Evolutionary conservation across 2,113 vertebrate species (phyloP), one percentile per base, ranked within the genome.

Genomic region (Oncorhynchus nerka): DNA sequence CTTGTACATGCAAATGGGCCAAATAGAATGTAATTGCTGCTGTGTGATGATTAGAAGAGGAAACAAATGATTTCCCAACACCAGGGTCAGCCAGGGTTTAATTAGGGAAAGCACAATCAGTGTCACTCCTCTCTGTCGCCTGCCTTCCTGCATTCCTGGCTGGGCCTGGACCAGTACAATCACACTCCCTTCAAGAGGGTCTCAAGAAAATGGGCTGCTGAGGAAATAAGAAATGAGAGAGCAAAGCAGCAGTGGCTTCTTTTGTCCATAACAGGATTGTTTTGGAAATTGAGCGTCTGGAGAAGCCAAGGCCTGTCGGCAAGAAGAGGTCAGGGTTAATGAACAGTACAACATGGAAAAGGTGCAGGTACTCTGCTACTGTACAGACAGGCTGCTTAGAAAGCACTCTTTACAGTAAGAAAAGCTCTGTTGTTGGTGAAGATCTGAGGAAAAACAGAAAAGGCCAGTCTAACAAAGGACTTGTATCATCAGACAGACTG

Each of bases 31-130:
- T 95, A 96, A 96, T 96, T 94, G 94, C 94, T 95, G 95, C 92
- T 93, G 92, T 93, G 93, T 93, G 94, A 94, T 95, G 93, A 94
- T 95, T 96, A 95, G 91, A 92, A 94, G 93, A 92, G 92, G 94
- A 95, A 95, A 96, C 95, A 96, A 97, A 97, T 96, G 95, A 95
- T 95, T 95, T 96, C 94, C 94, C 95, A 96, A 96, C 96, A 95
- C 94, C 91, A 87, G 94, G 96, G 96, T 97, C 96, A 98, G 95
- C 94, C 93, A 92, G 93, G 94, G 95, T 96, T 98, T 97, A 98
- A 97, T 97, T 96, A 96, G 95, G 92, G 94, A 93, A 96, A 93
- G 95, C 96, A 95, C 94, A 96, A 96, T 96, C 95, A 95, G 94
- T 96, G 94, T 95, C 95, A 95, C 95, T 95, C 93, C 86, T 81